Base-by-base conservation (phyloP, 2,888 invertebrate genomes). In the Lysandra coridon region DNA sequence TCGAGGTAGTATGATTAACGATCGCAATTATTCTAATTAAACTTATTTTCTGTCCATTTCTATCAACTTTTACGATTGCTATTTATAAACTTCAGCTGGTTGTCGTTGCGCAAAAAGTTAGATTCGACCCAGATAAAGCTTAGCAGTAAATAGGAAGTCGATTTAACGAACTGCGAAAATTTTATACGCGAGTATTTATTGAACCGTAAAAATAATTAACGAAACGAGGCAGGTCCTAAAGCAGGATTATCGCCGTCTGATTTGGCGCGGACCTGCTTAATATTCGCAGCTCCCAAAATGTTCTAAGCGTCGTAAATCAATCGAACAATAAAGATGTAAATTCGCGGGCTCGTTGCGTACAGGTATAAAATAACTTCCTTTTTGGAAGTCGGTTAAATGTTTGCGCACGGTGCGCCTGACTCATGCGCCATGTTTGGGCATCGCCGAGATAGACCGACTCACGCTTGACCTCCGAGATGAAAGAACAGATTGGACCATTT, bases 391-490 rank as follows among this genome's bases (percentile, higher is more conserved):
- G 69, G 33, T 69, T 14, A 69, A 37, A 33, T 33, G 69, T 37
- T 69, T 69, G 69, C 69, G 69, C 69, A 69, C 69, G 69, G 69
- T 69, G 69, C 69, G 69, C 69, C 69, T 69, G 69, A 69, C 69
- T 69, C 69, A 69, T 69, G 14, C 33, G 14, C 69, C 33, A 1
- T 69, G 5, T 69, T 33, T 37, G 69, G 69, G 69, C 69, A 69
- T 33, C 69, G 33, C 4, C 33, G 64, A 30, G 64, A 64, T 64
- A 64, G 30, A 64, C 64, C 64, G 69, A 69, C 33, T 69, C 69
- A 69, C 69, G 69, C 33, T 33, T 37, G 69, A 69, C 69, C 69
- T 69, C 23, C 14, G 69, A 69, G 33, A 69, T 37, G 69, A 37
- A 17, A 69, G 69, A 37, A 37, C 33, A 17, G 69, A 69, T 69